Evolutionary conservation across 2,113 vertebrate genomes (phyloP).

Genomic region (Pipa parva): DNA sequence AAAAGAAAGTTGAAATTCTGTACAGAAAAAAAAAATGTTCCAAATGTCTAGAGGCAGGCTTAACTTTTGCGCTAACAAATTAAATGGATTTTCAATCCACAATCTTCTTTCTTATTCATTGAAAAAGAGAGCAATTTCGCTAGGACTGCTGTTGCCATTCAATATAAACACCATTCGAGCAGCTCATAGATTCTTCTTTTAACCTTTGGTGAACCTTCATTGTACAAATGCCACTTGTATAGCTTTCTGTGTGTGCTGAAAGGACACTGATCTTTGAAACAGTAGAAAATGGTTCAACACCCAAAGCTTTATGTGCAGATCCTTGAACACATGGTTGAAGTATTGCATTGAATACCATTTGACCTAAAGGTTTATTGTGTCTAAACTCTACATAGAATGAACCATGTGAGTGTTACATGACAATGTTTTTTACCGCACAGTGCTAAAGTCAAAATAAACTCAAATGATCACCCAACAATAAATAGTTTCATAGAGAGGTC

Average conservation of each 20-base stretch:
- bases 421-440: too few species aligned
- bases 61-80: constrained; percentile 44
- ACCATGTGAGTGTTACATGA: background rate
- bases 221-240: constrained; percentile 38
- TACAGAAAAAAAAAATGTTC: constrained; percentile 34
- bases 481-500: too few species aligned
- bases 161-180: constrained; percentile 37
- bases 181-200: constrained; percentile 40
- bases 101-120: constrained; percentile 45
- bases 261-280: constrained; percentile 28
- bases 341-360: background rate
- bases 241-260: constrained; percentile 36
- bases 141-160: constrained; percentile 34
- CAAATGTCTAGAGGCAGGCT: constrained; percentile 39
- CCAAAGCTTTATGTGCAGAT: constrained; percentile 11
- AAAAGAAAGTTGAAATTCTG: constrained; percentile 35
- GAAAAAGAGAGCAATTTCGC: constrained; percentile 42
- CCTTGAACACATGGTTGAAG: background rate
- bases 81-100: constrained; percentile 44
- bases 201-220: constrained; percentile 40
- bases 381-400: background rate
- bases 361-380: background rate
- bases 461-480: too few species aligned
- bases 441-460: too few species aligned
- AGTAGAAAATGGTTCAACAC: constrained; percentile 24